Base-by-base conservation (phyloP, 2,888 invertebrate species). In the Leptogaster cylindrica region DNA sequence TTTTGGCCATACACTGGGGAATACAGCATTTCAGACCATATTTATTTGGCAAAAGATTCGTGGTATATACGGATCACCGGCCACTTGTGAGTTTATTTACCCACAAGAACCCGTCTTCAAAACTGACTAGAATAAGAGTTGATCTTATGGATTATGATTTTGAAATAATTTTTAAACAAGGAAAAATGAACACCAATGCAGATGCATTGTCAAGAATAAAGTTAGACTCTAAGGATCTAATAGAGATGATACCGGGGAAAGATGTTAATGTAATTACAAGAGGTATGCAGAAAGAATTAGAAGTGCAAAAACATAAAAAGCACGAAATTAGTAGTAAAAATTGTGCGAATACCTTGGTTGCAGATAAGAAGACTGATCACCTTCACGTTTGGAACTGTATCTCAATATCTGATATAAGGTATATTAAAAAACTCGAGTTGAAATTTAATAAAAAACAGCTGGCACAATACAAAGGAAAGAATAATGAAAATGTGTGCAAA, bases 41-140 rank as follows among this genome's bases (percentile, higher is more conserved):
- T 65, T 25, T 77, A 5, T 76, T 73, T 66, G 76, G 76, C 4
- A 68, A 65, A 68, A 72, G 69, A 52, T 75, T 77, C 58, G 72
- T 64, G 25, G 68, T 76, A 3, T 70, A 74, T 2, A 76, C 75
- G 1, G 77, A 77, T 66, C 76, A 77, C 68, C 71, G 72, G 63
- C 74, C 74, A 1, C 68, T 76, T 6, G 67, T 70, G 28, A 73
- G 73, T 67, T 64, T 73, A 28, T 69, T 71, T 55, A 70, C 69
- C 20, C 48, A 72, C 18, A 75, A 74, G 65, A 74, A 74, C 20
- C 73, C 73, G 18, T 73, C 71, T n/a, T 71, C 73, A 2, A 71
- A 73, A 55, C 41, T 78, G 4, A 68, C 74, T 5, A 68, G 75
- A 51, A 76, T 75, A 73, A 36, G 74, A 52, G 61, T 77, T 20